Conservation (phyloP, 2,113 vertebrate genomes). For the Gorsachius goisagi region DNA sequence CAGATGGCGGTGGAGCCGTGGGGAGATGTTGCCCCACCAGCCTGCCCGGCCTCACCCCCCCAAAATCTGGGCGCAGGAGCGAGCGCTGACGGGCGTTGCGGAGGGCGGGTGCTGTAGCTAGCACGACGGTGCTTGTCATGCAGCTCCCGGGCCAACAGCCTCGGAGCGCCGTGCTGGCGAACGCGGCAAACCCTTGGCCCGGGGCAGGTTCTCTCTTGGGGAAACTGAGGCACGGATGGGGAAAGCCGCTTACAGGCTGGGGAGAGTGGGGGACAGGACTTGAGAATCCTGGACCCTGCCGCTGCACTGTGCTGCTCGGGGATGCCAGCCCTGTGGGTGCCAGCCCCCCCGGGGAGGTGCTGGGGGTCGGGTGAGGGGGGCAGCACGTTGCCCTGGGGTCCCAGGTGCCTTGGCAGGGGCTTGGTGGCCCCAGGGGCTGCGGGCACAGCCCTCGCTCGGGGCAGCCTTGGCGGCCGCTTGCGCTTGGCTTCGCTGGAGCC, state of each 20-base stretch:
- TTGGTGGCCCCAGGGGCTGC: fast-evolving
- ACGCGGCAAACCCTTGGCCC: constrained; percentile 20
- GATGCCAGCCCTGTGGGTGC: too few relatives aligned
- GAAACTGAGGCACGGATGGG: constrained; percentile 12
- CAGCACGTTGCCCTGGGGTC: neutral
- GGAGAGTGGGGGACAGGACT: neutral
- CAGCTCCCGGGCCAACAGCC: neutral
- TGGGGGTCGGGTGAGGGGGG: neutral
- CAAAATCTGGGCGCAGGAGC: neutral
- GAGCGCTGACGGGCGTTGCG: neutral
- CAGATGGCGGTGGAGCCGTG: neutral
- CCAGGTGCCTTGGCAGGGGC: neutral
- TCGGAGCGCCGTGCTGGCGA: neutral
- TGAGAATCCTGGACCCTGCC: neutral
- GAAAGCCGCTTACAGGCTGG: neutral
- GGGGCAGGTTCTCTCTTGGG: neutral
- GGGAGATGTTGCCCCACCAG: fast-evolving
- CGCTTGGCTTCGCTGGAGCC: neutral
- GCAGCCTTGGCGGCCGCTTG: neutral
- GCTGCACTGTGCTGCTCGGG: neutral
- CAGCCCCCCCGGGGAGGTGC: neutral
- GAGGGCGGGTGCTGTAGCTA: constrained; percentile 1
- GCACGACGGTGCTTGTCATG: neutral
- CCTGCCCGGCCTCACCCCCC: neutral
- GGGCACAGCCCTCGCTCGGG: neutral